Evolutionary conservation across 2,888 invertebrate species (phyloP).

Genomic region (Callimorpha dominula): DNA sequence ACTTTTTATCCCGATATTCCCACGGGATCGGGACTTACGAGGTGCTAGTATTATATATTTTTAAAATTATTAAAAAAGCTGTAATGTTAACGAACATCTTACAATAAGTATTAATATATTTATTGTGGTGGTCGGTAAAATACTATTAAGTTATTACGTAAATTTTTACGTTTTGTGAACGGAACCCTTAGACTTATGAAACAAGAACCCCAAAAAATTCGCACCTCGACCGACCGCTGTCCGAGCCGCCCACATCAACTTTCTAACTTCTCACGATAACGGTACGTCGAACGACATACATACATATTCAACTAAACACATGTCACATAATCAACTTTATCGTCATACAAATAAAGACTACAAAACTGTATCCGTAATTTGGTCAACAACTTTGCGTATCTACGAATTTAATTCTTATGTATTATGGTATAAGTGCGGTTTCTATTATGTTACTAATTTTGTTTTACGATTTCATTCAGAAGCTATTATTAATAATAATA

Average conservation of each 20-base stretch:
- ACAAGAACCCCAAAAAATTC: conserved; percentile 17
- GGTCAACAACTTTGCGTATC: neutral
- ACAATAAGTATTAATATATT: no score
- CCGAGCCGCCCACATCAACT: conserved; percentile 39
- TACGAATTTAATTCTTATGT: conserved; percentile 5
- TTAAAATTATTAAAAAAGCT: no score
- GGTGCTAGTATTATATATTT: no score
- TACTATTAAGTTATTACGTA: no score
- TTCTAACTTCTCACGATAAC: conserved; percentile 50
- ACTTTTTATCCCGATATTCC: no score
- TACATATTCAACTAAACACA: conserved; percentile 31
- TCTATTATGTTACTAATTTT: neutral
- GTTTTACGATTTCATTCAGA: neutral
- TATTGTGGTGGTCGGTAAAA: no score
- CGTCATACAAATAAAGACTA: conserved; percentile 4
- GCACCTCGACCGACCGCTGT: conserved; percentile 26
- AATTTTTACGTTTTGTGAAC: no score
- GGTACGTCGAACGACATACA: conserved; percentile 53
- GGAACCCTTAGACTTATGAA: neutral
- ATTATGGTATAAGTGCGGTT: neutral
- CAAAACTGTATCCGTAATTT: conserved; percentile 8
- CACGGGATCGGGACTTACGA: no score
- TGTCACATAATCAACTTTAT: conserved; percentile 33
- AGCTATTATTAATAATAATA: conserved; percentile 5
- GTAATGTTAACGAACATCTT: no score